Evolutionary conservation across 2,797 vertebrate genomes (phyloP).

Genomic region (Furcifer pardalis): DNA sequence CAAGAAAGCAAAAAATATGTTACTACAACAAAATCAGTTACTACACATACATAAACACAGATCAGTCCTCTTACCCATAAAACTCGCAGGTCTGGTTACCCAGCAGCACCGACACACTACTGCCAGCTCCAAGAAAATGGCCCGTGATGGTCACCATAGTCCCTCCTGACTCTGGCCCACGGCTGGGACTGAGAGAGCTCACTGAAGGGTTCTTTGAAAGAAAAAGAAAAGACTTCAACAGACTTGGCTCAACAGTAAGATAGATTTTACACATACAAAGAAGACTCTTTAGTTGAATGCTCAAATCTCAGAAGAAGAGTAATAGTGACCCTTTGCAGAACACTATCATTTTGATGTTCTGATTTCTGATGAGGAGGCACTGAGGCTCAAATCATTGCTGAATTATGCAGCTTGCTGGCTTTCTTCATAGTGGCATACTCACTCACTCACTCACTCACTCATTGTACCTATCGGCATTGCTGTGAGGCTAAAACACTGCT

Average conservation of each 20-base stretch:
- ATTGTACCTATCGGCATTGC: background rate
- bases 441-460: background rate
- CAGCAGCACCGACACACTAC: slow-evolving; percentile 88
- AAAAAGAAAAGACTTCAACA: slow-evolving; percentile 44
- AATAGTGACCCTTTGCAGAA: background rate
- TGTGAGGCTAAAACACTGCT: background rate
- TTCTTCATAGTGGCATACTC: background rate
- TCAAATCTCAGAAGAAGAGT: background rate
- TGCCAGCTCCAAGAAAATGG: slow-evolving; percentile 91
- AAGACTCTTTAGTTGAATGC: background rate
- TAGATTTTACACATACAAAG: background rate
- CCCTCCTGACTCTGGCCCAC: slow-evolving; percentile 94
- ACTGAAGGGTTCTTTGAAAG: slow-evolving; percentile 86
- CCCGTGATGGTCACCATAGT: slow-evolving; percentile 95
- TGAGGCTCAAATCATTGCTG: background rate
- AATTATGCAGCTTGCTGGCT: background rate
- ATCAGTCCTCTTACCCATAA: slow-evolving; percentile 82
- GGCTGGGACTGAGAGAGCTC: slow-evolving; percentile 86
- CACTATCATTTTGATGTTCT: background rate
- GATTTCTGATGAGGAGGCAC: background rate
- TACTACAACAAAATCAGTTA: background rate
- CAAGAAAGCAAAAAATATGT: background rate
- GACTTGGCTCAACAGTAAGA: background rate
- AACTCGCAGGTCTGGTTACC: slow-evolving; percentile 98
- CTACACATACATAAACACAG: background rate